Base-by-base conservation (phyloP, 2,888 invertebrate species). In the Arctia plantaginis region DNA sequence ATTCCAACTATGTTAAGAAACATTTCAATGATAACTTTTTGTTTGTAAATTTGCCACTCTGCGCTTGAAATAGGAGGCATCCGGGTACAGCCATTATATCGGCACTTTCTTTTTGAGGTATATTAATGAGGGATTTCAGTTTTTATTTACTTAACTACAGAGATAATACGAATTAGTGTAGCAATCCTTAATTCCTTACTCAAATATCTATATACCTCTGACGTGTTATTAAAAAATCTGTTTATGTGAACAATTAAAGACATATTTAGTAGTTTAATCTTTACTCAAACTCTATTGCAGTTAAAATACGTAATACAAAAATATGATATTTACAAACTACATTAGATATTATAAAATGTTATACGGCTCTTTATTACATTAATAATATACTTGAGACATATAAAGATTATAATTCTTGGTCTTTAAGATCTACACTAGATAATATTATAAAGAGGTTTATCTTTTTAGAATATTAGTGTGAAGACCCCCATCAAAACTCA, bases 231-330 rank as follows among this genome's bases (percentile, higher is more conserved):
- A 10, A 59, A 12, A n/a, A 62, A 27, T 62, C 15, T 30, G 27
- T 62, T 62, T 30, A 62, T 27, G 6, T 18, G 13, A 55, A 55
- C 55, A 55, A 55, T 55, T n/a, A 62, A 30, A 62, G 27, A 62
- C 15, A 27, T 62, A 62, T 62, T 15, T 62, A 27, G 18, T 62
- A 62, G 6, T 8, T 15, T 30, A 62, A 62, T 62, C 59, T 62
- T 13, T 13, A 30, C 15, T 30, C 15, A 62, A 62, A 62, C 59
- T 0, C 3, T 12, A 62, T 62, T 27, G 59, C 13, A 27, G 59
- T 27, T 59, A 59, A 59, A 59, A 59, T n/a, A 62, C 59, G 59
- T 62, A 27, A 62, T 62, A 62, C 59, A 30, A 62, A 27, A 62
- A 62, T 62, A 62, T 62, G 59, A 62, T 62, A 13, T 59, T 59